Evolutionary conservation across 2,888 invertebrate species (phyloP).

Genomic region (Dysmachus trigonus): DNA sequence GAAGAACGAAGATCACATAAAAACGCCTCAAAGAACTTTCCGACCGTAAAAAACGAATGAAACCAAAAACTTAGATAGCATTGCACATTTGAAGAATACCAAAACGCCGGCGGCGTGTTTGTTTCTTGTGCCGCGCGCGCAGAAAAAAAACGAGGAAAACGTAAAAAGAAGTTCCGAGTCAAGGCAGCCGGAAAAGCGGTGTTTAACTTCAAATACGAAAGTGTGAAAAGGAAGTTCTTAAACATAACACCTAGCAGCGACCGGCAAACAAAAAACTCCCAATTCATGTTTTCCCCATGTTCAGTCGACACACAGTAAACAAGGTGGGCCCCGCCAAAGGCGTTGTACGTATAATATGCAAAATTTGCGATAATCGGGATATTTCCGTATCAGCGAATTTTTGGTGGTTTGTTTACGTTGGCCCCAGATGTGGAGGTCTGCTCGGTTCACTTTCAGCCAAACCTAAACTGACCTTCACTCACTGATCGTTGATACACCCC

Average conservation of each 20-base stretch:
- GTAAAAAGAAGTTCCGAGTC: constrained; percentile 45
- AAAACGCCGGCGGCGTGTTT: constrained; percentile 43
- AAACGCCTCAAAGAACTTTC: constrained; percentile 16
- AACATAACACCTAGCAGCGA: constrained; percentile 23
- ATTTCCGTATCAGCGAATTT: background rate
- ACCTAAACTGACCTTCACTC: background rate
- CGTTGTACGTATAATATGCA: background rate
- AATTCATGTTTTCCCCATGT: background rate
- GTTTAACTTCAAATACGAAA: constrained; percentile 44
- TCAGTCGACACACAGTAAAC: background rate
- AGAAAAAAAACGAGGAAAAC: constrained; percentile 38
- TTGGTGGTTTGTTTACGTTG: background rate
- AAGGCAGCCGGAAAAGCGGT: constrained; percentile 26
- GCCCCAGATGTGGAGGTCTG: background rate
- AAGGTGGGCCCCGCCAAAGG: background rate
- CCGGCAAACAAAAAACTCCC: background rate
- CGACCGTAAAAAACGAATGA: constrained; percentile 15
- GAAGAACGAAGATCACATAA: background rate
- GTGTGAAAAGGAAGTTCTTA: constrained; percentile 54
- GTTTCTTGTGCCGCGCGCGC: background rate
- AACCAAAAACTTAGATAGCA: constrained; percentile 17
- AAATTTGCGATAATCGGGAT: background rate
- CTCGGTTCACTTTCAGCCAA: background rate
- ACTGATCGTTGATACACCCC: background rate
- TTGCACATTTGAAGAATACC: constrained; percentile 38